Percentiles rank a stretch among this genome's conserved stretches.
These are phyloP conservation scores for Xerus inauris DNA, from an alignment of 2,113 vertebrate genomes.

Conservation along the genomic window DNA sequence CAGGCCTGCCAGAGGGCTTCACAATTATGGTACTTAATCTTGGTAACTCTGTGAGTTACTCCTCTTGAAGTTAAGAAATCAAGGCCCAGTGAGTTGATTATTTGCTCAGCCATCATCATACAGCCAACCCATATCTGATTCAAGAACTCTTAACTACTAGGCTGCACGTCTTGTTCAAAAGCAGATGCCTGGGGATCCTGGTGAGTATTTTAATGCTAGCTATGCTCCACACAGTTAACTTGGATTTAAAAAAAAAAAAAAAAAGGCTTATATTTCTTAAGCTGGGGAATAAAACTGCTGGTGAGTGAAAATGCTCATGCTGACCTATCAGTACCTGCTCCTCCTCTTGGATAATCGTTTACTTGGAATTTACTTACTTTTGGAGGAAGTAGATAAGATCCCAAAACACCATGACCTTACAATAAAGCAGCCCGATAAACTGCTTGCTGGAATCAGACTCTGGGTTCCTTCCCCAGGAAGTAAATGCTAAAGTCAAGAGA, in stretches of 20 bases:
- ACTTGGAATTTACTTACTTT: not conserved
- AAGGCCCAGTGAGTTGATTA: not conserved
- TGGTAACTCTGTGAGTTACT: not conserved
- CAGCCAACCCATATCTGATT: not conserved
- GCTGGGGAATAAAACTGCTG: not conserved
- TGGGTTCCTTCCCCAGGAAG: not conserved
- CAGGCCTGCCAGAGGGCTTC: not conserved
- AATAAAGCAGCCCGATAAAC: fast-evolving
- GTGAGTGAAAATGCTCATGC: not conserved
- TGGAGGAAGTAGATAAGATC: not conserved
- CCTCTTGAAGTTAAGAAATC: not conserved
- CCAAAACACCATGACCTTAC: not conserved
- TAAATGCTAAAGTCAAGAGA: not conserved
- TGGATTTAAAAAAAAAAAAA: not conserved
- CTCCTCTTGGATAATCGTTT: not conserved
- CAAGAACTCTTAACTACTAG: not conserved
- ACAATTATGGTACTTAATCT: not conserved
- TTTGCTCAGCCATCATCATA: not conserved
- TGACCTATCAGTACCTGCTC: too few species aligned
- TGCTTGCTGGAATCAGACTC: not conserved
- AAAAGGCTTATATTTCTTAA: not conserved
- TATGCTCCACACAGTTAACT: not conserved
- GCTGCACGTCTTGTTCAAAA: not conserved
- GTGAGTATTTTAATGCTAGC: not conserved
- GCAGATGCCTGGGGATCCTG: not conserved